Conservation (phyloP, 1,140 invertebrate genomes). For the Eumaeus atala region DNA sequence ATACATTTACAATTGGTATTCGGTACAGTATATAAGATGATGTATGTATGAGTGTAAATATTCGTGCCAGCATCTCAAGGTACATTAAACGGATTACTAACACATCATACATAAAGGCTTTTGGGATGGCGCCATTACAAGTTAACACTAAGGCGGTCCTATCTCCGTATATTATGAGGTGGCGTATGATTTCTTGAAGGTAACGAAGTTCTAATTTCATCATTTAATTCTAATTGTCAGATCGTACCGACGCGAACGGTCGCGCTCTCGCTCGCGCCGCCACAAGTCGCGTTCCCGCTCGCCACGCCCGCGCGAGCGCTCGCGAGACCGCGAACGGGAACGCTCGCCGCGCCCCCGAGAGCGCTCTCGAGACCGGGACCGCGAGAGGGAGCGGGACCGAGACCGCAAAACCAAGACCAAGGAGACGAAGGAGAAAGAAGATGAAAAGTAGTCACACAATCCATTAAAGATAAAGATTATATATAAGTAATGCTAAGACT, state of each 20-base stretch:
- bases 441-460: conserved; percentile 42
- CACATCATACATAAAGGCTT: too few relatives aligned
- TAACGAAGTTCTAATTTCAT: too few relatives aligned
- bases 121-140: too few relatives aligned
- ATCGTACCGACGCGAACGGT: conserved; percentile 62
- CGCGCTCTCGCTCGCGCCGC: conserved; percentile 62
- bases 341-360: conserved; percentile 52
- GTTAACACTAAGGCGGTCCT: too few relatives aligned
- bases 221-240: conserved; percentile 34
- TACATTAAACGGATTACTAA: too few relatives aligned
- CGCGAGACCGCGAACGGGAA: conserved; percentile 29
- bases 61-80: too few relatives aligned
- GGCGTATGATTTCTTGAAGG: too few relatives aligned
- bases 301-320: conserved; percentile 49
- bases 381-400: conserved; percentile 37
- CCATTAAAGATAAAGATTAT: conserved; percentile 6
- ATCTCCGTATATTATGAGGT: too few relatives aligned
- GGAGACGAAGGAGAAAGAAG: conserved; percentile 61
- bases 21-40: too few relatives aligned
- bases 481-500: neutral
- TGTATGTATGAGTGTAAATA: too few relatives aligned
- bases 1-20: too few relatives aligned
- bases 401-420: conserved; percentile 56
- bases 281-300: conserved; percentile 68
- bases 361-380: conserved; percentile 29